phyloP scores from a whole-genome alignment of 2,888 invertebrate species.

The Lamellibrachia columna region DNA sequence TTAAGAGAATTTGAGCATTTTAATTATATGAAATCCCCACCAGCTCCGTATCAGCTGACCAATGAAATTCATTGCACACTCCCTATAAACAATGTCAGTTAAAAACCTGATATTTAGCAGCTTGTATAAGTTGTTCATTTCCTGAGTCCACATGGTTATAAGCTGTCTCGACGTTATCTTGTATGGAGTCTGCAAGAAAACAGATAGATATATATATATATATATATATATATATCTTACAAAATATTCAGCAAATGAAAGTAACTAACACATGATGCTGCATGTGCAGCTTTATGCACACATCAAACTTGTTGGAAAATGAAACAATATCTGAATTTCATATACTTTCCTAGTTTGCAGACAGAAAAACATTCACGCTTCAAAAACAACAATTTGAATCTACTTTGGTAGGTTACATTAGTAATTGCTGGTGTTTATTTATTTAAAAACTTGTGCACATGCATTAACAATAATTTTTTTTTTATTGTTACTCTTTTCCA shows the following conservation, averaged over 20 bases:
- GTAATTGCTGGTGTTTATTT: not conserved
- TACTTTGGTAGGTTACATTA: not conserved
- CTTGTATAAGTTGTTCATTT: slow-evolving; percentile 81
- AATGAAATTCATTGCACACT: too few relatives aligned
- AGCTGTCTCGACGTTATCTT: slow-evolving; percentile 81
- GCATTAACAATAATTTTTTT: too few relatives aligned
- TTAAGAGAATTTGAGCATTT: too few relatives aligned
- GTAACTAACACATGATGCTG: not conserved
- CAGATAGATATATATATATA: slow-evolving; percentile 19
- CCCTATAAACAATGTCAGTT: not conserved
- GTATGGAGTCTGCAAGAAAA: slow-evolving; percentile 78
- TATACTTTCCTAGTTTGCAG: too few relatives aligned
- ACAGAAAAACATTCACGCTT: not conserved
- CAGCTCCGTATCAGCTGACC: too few relatives aligned
- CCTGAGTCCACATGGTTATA: slow-evolving; percentile 82
- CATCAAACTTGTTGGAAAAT: too few relatives aligned
- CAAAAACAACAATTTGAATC: not conserved
- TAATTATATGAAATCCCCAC: too few relatives aligned
- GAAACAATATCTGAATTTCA: too few relatives aligned
- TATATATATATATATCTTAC: not conserved
- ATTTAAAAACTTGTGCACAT: too few relatives aligned
- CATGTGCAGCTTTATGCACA: not conserved
- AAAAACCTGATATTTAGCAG: slow-evolving; percentile 79
- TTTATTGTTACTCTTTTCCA: too few relatives aligned
- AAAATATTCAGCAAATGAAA: not conserved